Evolutionary conservation across 2,113 vertebrate genomes (phyloP).

Genomic region (Clarias magur): DNA sequence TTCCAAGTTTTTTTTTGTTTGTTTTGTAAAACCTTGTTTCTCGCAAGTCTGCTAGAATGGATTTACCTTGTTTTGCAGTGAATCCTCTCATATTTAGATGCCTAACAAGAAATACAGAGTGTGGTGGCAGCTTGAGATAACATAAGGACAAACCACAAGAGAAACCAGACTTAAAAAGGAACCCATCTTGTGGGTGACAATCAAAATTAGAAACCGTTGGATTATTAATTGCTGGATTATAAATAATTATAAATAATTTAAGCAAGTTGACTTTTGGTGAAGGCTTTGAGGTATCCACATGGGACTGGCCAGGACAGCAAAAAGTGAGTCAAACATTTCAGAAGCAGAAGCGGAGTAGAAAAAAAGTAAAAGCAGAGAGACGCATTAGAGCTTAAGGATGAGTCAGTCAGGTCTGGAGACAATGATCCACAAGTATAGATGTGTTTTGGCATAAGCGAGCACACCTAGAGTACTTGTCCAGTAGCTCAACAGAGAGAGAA

Average conservation of each 20-base stretch:
- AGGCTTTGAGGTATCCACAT: background rate
- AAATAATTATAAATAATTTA: background rate
- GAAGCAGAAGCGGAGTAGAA: background rate
- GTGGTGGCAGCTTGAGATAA: background rate
- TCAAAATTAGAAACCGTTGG: too few species aligned
- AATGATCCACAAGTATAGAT: background rate
- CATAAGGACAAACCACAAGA: background rate
- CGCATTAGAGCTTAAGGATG: background rate
- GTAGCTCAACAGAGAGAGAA: background rate
- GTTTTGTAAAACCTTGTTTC: too few species aligned
- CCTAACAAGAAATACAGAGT: background rate
- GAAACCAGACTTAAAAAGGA: background rate
- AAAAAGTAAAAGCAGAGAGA: background rate
- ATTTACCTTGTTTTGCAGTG: too few species aligned
- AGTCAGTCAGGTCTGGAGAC: background rate
- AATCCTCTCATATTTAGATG: background rate
- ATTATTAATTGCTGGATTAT: background rate
- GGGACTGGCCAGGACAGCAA: background rate
- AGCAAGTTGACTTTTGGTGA: background rate
- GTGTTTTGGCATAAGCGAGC: background rate
- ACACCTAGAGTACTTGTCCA: background rate
- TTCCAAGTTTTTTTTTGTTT: too few species aligned
- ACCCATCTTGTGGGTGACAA: background rate
- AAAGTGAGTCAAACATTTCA: background rate
- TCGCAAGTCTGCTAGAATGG: too few species aligned